phyloP scores from a whole-genome alignment of 35 echinoderm and acorn worm species.

The Apostichopus californicus region DNA sequence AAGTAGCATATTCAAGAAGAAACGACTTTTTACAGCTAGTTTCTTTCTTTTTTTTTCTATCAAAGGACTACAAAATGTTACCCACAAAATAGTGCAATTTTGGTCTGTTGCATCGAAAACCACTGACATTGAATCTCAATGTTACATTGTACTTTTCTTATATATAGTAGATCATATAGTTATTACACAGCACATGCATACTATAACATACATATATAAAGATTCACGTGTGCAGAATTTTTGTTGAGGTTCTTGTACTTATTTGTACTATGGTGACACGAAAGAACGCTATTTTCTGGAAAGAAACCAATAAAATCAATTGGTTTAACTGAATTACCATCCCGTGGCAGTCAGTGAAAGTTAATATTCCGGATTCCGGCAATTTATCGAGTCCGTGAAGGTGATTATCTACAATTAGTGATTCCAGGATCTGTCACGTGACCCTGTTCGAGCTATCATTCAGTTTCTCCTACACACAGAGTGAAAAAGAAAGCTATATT shows the following conservation, averaged over 20 bases:
- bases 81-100: too few species aligned
- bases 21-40: too few species aligned
- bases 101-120: too few species aligned
- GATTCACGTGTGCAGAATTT: background rate
- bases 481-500: too few species aligned
- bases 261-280: background rate
- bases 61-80: too few species aligned
- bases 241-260: background rate
- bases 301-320: slow-evolving; percentile 15
- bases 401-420: background rate
- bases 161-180: too few species aligned
- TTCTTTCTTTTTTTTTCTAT: too few species aligned
- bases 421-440: background rate
- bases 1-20: too few species aligned
- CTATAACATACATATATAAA: background rate
- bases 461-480: background rate
- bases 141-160: too few species aligned
- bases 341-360: background rate
- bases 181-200: too few species aligned
- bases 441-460: background rate
- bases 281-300: background rate
- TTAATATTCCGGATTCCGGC: background rate
- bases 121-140: too few species aligned
- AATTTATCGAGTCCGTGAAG: background rate
- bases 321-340: slow-evolving; percentile 19